A percentile compares a stretch with the other conserved stretches of the same genome.
Conservation (phyloP, 2,797 vertebrate genomes). For the Heliangelus exortis region DNA sequence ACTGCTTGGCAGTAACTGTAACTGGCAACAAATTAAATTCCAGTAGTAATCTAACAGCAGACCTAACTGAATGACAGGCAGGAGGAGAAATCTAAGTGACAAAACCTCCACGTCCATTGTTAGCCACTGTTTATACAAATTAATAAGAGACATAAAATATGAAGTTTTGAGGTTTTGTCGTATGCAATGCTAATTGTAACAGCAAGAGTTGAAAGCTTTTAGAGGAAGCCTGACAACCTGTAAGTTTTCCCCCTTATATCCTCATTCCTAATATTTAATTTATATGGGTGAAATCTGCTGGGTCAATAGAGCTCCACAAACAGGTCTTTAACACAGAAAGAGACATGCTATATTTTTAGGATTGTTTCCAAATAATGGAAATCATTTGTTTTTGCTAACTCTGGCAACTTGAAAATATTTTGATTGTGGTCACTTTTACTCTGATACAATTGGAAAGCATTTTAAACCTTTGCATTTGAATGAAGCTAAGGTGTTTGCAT, state of each 20-base stretch:
- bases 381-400: background rate
- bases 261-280: background rate
- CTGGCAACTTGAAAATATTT: background rate
- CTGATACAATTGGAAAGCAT: background rate
- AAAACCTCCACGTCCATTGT: background rate
- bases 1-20: conserved; percentile 25
- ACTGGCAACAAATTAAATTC: background rate
- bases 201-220: background rate
- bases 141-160: background rate
- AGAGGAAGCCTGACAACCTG: background rate
- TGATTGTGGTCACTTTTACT: background rate
- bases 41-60: background rate
- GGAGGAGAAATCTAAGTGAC: background rate
- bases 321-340: background rate
- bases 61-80: background rate
- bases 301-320: background rate
- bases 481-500: background rate
- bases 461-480: background rate
- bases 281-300: background rate
- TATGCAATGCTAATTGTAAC: background rate
- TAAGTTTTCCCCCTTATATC: background rate
- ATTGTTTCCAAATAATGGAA: background rate
- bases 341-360: background rate
- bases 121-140: background rate
- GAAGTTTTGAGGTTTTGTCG: background rate